Percentiles rank a stretch among this genome's conserved stretches.
Evolutionary conservation across 2,888 invertebrate species (phyloP).

Genomic region (Thera obeliscata): DNA sequence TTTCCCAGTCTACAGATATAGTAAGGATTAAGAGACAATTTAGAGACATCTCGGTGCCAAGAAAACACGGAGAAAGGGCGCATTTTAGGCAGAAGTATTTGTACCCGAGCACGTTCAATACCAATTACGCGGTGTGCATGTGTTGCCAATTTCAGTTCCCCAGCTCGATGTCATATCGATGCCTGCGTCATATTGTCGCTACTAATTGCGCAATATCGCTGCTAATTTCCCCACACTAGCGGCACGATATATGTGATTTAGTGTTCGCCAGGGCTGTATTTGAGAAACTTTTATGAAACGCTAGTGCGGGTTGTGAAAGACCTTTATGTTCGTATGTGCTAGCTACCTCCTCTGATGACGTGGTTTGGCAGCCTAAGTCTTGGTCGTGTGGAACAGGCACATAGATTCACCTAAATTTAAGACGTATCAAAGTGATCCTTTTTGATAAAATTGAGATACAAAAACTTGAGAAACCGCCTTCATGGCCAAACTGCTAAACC

Average conservation of each 20-base stretch:
- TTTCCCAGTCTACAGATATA: too few species aligned
- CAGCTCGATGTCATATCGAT: slow-evolving; percentile 10
- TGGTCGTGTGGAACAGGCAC: too few species aligned
- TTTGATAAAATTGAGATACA: too few species aligned
- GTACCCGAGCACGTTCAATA: not conserved
- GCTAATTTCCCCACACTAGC: slow-evolving; percentile 23
- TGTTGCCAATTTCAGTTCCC: slow-evolving; percentile 9
- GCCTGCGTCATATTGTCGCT: slow-evolving; percentile 22
- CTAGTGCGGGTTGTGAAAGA: not conserved
- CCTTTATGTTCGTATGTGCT: too few species aligned
- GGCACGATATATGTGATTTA: slow-evolving; percentile 13
- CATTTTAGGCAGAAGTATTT: not conserved
- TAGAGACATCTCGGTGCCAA: not conserved
- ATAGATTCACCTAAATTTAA: too few species aligned
- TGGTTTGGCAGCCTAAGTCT: too few species aligned
- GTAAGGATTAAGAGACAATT: too few species aligned
- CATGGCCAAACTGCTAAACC: too few species aligned
- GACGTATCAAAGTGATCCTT: too few species aligned
- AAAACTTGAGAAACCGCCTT: too few species aligned
- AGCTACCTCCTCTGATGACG: too few species aligned
- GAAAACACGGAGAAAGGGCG: not conserved
- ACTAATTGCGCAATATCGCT: slow-evolving; percentile 24
- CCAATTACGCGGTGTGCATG: slow-evolving; percentile 1
- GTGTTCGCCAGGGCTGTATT: slow-evolving; percentile 11
- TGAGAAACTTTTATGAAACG: not conserved